Conservation (phyloP, 2,888 invertebrate species). For the Oligia strigilis region DNA sequence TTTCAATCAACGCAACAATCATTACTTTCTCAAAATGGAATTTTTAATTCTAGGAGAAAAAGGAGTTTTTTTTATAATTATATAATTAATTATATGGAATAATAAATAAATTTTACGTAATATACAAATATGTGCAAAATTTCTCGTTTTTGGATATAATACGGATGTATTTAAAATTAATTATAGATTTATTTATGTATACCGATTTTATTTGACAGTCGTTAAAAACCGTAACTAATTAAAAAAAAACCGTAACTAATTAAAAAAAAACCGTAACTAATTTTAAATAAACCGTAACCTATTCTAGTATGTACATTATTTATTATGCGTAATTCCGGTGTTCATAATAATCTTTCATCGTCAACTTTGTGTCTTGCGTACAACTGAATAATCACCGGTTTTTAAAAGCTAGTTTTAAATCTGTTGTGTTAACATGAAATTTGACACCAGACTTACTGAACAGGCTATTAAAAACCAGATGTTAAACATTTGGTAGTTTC, state of each 20-base stretch:
- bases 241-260: constrained; percentile 1
- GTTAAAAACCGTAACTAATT: neutral
- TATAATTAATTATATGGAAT: constrained; percentile 58
- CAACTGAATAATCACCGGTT: neutral
- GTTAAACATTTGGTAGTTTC: neutral
- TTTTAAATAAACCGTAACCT: constrained; percentile 36
- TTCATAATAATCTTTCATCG: neutral
- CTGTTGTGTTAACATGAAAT: neutral
- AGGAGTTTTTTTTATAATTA: constrained; percentile 28
- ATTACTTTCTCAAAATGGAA: constrained; percentile 52
- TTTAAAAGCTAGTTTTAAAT: neutral
- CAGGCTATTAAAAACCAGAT: neutral
- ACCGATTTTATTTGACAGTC: neutral
- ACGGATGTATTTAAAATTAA: constrained; percentile 36
- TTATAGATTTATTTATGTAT: neutral
- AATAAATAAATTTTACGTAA: constrained; percentile 64
- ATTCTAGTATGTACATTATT: constrained; percentile 55
- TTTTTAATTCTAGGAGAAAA: constrained; percentile 56
- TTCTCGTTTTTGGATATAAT: constrained; percentile 47
- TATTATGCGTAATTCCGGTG: constrained; percentile 47
- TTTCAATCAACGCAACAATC: constrained; percentile 28
- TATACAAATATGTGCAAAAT: constrained; percentile 67
- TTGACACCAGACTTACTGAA: neutral
- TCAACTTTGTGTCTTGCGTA: neutral
- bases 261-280: constrained; percentile 11